phyloP scores from a whole-genome alignment of 2,888 invertebrate genomes.

The Arrhopalites spinosus region DNA sequence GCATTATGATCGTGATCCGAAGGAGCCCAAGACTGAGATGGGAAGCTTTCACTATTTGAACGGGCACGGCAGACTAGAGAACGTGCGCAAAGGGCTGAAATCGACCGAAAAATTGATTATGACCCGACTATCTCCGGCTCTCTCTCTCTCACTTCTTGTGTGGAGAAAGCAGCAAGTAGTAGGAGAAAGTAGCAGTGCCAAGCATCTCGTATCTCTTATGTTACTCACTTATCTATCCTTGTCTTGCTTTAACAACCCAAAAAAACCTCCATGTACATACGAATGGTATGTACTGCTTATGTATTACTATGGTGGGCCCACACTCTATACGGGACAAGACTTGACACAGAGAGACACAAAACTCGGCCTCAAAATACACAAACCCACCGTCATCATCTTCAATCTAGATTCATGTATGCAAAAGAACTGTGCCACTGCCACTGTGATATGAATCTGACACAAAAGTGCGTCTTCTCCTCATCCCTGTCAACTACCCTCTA shows the following conservation, averaged over 20 bases:
- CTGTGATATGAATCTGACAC: background rate
- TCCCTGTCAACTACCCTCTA: background rate
- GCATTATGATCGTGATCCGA: background rate
- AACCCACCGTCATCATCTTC: no score
- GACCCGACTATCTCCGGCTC: constrained; percentile 34
- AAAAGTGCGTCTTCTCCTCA: background rate
- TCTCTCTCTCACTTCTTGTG: background rate
- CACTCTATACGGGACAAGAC: no score
- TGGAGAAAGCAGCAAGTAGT: background rate
- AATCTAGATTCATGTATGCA: background rate
- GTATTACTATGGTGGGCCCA: no score
- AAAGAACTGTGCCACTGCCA: background rate
- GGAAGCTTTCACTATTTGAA: background rate
- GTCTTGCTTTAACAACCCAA: background rate
- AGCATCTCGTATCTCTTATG: no score
- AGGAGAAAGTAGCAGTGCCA: background rate
- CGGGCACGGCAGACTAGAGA: constrained; percentile 6
- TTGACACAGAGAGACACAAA: no score
- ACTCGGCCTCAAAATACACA: no score
- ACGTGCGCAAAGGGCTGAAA: constrained; percentile 46
- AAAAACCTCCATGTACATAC: background rate
- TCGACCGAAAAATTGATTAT: constrained; percentile 50
- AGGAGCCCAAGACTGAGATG: background rate
- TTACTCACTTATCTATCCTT: background rate
- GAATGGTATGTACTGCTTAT: no score